Evolutionary conservation across 30 jellyfish, hydroid and myxozoan genomes (phyloP), one percentile per base, ranked within the genome.

Genomic region (Pelagia noctiluca): DNA sequence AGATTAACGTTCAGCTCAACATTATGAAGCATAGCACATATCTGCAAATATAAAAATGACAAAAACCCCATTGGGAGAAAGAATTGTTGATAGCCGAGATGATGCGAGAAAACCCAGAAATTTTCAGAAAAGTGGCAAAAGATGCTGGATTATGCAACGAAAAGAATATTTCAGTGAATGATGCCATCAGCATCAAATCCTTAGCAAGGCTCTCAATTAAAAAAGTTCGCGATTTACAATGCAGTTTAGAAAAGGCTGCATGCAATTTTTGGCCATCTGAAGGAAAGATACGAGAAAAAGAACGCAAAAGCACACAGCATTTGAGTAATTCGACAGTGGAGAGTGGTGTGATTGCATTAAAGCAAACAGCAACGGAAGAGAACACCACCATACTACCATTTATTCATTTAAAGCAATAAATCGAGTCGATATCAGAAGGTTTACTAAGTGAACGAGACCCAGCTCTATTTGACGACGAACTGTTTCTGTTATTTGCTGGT

Each of bases 371-470:
- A 33, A 33, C 75, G 18, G 29, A 22, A n/a, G 34, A 60, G 72
- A 22, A 60, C 35, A 60, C 72, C 35, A 26, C 29, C 10, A 60
- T 60, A 24, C 35, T 60, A 60, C 72, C 72, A 10, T 60, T 26
- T 10, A 42, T 42, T 42, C 57, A 42, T 12, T 64, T 64, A 5
- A 31, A 10, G 52, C 78, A 5, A 28, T 64, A 5, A 16, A 22
- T 13, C 19, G 29, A 33, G 62, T 29, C 35, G 35, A 50, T 32
- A 61, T 22, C 35, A 31, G 13, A 77, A 29, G 34, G 50, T 75
- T 78, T 62, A 26, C 82, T 64, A 13, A 62, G 83, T 13, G 89
- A 78, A 63, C 89, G 36, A 22, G 89, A 78, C 25, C 89, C 82
- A 28, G 38, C 75, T 3, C 63, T 61, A 12, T 64, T 79, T 64